Evolutionary conservation across 2,113 vertebrate species (phyloP), one percentile per base, ranked within the genome.

Genomic region (Nymphicus hollandicus): DNA sequence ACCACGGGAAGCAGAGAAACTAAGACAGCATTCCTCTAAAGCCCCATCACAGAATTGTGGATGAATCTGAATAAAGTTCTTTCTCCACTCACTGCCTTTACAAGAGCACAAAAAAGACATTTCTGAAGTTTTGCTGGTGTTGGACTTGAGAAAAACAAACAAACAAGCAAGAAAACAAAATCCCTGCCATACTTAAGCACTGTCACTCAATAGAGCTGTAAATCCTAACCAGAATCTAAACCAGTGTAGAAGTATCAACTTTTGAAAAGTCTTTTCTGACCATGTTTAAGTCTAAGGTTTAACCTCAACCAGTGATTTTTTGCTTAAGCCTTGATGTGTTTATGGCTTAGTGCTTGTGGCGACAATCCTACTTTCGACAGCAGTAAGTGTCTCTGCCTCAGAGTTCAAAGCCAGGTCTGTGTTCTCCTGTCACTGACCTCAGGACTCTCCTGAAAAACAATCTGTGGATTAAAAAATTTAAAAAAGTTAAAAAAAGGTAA

Each of bases 331-430:
- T 89, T 65, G 16, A 79, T 69, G 44, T 85, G 46, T 92, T 95
- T 96, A 78, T 95, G 63, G 41, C 49, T 53, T 17, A 44, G 8
- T 77, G 33, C 61, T 84, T 82, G 49, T 82, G 53, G 49, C 82
- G 41, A 69, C 53, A 80, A 80, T 77, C 41, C 8, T 71, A n/a
- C 44, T 89, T 89, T 69, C 47, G 44, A 13, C 9, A 85, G 68
- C 63, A 91, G 18, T 31, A 81, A 93, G 22, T 31, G 78, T 31
- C 49, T 77, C 22, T 95, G 35, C 46, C 88, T 90, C 88, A 86
- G 76, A 88, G 41, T 91, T 90, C 86, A 86, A 70, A 88, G 46
- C 13, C 28, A 72, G 58, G 12, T 76, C 56, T 87, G 25, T 69
- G 65, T 60, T 71, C n/a, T 88, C 17, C n/a, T 85, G 84, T 50